Evolutionary conservation across 2,888 invertebrate species (phyloP), one percentile per base, ranked within the genome.

Genomic region (Drosophila nigritarsus): DNA sequence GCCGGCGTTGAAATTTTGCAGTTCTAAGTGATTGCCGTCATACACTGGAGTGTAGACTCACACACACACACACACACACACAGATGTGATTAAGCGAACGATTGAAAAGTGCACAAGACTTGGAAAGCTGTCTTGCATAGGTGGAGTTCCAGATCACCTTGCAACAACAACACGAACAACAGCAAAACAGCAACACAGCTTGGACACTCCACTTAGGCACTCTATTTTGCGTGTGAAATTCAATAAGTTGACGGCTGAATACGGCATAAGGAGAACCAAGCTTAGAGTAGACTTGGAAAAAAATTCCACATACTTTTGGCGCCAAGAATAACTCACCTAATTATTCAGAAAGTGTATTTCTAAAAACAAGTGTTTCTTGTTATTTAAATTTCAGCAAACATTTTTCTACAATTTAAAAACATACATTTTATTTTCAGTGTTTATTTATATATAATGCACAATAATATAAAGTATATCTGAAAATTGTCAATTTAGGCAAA

Each of bases 151-250:
- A 71, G 88, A 87, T 85, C 86, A 85, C 73, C 78, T 78, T 80
- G 78, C 78, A 32, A 53, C 32, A 32, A 45, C 49, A 54, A 54
- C 36, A 54, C 4, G n/a, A 32, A 18, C 2, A 15, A 13, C 30
- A 11, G 2, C 53, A 51, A 20, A 6, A 20, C 42, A 20, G 20
- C 20, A 45, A 45, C 20, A 36, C 38, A 40, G 49, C 59, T 40
- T 20, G 50, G 67, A 67, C 70, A 67, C 67, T 59, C 55, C 78
- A 80, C 78, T 78, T 80, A 79, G 78, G 78, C 81, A 87, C 89
- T 87, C 82, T 59, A 75, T 89, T 85, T 90, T 86, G 85, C 85
- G 90, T 86, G 90, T 86, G 85, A 86, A 86, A 88, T 86, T 89
- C 86, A 89, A 86, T 86, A 80, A 87, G 83, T 76, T 75, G 69